A percentile compares a stretch with the other conserved stretches of the same genome.
Conservation (phyloP, 2,113 vertebrate genomes). For the Eira barbara region DNA sequence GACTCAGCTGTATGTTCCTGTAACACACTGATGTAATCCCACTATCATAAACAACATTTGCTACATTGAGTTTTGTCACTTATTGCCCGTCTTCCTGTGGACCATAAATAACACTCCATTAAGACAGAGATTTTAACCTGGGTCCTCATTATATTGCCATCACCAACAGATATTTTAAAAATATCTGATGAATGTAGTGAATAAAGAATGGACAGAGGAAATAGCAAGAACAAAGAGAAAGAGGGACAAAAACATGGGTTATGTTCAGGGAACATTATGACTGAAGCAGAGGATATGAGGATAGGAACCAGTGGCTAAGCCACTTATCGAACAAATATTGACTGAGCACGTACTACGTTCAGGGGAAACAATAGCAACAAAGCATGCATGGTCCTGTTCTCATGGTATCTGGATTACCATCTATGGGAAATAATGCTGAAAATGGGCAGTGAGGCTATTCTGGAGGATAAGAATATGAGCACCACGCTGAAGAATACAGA, state of each 20-base stretch:
- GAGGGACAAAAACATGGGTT: not conserved
- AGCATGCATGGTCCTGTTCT: not conserved
- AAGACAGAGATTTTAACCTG: not conserved
- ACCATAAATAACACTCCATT: not conserved
- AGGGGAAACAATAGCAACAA: not conserved
- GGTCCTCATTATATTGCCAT: not conserved
- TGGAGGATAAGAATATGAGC: not conserved
- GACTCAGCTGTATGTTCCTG: not conserved
- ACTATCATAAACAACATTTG: not conserved
- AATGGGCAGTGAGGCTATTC: not conserved
- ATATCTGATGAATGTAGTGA: not conserved
- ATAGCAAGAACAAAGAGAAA: not conserved
- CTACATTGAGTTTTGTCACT: not conserved
- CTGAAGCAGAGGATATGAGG: not conserved
- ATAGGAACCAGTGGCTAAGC: not conserved
- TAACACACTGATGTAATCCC: not conserved
- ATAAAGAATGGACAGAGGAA: not conserved
- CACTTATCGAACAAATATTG: not conserved
- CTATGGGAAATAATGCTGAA: not conserved
- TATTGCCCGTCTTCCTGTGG: not conserved
- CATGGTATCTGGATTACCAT: not conserved
- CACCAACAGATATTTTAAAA: not conserved
- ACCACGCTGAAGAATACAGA: not conserved
- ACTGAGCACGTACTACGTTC: not conserved
- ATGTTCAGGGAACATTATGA: not conserved